Base-by-base conservation (phyloP, 2,888 invertebrate genomes). In the Lycophotia porphyrea region DNA sequence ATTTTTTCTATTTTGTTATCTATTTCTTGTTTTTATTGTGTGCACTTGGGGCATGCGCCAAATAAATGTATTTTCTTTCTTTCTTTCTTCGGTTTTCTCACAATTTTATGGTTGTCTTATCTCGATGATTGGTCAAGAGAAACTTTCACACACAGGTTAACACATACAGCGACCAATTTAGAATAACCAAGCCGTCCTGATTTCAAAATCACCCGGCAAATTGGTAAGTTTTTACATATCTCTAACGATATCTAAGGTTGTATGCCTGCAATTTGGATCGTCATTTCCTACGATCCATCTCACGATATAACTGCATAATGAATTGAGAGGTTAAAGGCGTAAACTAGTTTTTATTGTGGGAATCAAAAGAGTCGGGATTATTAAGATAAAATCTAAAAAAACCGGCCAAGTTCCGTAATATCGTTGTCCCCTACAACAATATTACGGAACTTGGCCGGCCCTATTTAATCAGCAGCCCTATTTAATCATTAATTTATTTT, bases 191-290 rank as follows among this genome's bases (percentile, higher is more conserved):
- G 64, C 39, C 47, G n/a, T 27, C 21, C 34, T 31, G 82, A 85
- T 82, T 82, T 71, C 76, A 61, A 68, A 71, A 85, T 76, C 82
- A 58, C 15, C 8, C 34, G 18, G 47, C 44, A 82, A 82, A 82
- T 82, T 82, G 71, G 55, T 49, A 39, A 27, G 21, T 82, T 82
- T 82, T 82, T 70, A 82, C 82, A 85, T 85, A 85, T 82, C 78
- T 24, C 83, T 77, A 82, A 76, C 78, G 78, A 76, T 76, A 85
- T 55, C 36, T 73, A 49, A 21, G 47, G 44, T 67, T 67, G 55
- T 64, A 85, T 73, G 83, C 61, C 63, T 82, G 86, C 86, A 82
- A 82, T 86, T 85, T 73, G 72, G 47, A 36, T 60, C 69, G 72
- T 58, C 55, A 76, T 72, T 85, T 82, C 52, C 77, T 67, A 34